phyloP scores from a whole-genome alignment of 2,888 invertebrate species.

The Stramonita haemastoma region DNA sequence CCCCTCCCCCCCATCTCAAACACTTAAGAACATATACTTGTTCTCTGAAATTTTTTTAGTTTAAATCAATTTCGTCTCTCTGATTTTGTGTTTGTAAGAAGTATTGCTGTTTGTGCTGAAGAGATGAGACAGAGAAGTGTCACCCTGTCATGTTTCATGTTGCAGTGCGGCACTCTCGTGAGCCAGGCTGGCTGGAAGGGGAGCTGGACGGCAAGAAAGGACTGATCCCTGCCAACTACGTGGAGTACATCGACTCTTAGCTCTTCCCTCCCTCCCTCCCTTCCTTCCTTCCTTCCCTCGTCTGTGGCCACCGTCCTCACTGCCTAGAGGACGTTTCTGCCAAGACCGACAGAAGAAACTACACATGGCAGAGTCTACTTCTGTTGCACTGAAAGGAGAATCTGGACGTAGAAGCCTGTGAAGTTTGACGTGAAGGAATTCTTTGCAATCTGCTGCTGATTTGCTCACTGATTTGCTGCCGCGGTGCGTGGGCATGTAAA shows the following conservation, averaged over 20 bases:
- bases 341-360: too few species aligned
- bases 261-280: background rate
- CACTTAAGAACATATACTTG: too few species aligned
- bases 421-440: background rate
- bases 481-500: background rate
- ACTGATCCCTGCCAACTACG: conserved; percentile 97
- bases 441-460: conserved; percentile 21
- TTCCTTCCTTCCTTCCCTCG: background rate
- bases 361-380: too few species aligned
- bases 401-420: background rate
- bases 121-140: too few species aligned
- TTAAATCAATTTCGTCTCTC: too few species aligned
- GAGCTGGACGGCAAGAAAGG: conserved; percentile 93
- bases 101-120: too few species aligned
- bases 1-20: too few species aligned
- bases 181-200: conserved; percentile 98
- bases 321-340: background rate
- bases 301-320: background rate
- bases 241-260: conserved; percentile 81
- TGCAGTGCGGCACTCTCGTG: conserved; percentile 91
- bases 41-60: too few species aligned
- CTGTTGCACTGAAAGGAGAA: too few species aligned
- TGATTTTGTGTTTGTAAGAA: too few species aligned
- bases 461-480: background rate
- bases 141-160: conserved; percentile 50